Evolutionary conservation across 2,888 invertebrate species (phyloP), one percentile per base, ranked within the genome.

Genomic region (Tipula vernalis): DNA sequence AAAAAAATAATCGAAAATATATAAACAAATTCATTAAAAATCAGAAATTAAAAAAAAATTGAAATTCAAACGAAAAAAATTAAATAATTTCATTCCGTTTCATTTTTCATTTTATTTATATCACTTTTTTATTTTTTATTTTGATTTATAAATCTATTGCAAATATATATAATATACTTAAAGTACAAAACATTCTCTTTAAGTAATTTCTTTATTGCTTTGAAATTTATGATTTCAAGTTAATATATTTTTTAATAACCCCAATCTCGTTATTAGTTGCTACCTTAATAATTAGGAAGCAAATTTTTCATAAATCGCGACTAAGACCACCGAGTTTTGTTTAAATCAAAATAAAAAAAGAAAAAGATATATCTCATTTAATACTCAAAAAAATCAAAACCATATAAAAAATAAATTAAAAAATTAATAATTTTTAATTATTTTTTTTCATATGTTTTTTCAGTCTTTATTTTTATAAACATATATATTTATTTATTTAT

Each of bases 391-490:
- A 71, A 71, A 28, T 28, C 71, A 28, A 71, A 28, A 71, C 28
- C 71, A 71, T 71, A 71, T 28, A 71, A 71, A 71, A 71, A 71
- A 71, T 28, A 28, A 71, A 51, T 51, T 51, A 71, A 71, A 71
- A 71, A 71, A 71, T 71, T 71, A 71, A 71, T 71, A 71, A 51
- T 71, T 71, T 71, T 71, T 71, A 71, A 71, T 71, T 71, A 71
- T 71, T 71, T 71, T 71, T 71, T 71, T 71, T 71, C 71, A 71
- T 71, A 71, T 71, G 71, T 71, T 71, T 71, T 71, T 71, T 71
- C 71, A 71, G 71, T 71, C 28, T 71, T 71, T 28, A 71, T 71
- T 71, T 71, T 28, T 28, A 71, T 28, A 71, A 28, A 13, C n/a
- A 51, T 51, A 51, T 71, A 71, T 71, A 71, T 51, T 51, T 71